Evolutionary conservation across 2,888 invertebrate genomes (phyloP).

Genomic region (Molanna angustata): DNA sequence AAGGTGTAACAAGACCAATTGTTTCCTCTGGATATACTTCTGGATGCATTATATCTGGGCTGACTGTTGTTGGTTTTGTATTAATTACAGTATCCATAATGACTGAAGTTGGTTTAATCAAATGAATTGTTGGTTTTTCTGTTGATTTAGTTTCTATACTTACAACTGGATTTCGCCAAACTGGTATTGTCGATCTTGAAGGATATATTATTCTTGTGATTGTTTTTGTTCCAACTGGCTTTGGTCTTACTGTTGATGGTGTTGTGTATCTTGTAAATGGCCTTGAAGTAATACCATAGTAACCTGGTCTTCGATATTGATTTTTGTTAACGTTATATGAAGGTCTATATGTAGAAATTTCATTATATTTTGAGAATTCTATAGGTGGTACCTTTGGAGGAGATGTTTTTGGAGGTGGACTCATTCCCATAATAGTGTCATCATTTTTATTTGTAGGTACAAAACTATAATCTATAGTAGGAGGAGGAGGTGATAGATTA

Average conservation of each 20-base stretch:
- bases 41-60: constrained; percentile 31
- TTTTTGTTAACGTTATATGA: constrained; percentile 44
- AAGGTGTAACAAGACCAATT: constrained; percentile 12
- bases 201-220: constrained; percentile 28
- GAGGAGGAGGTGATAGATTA: constrained; percentile 54
- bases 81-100: constrained; percentile 20
- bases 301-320: constrained; percentile 42
- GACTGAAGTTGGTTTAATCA: constrained; percentile 8
- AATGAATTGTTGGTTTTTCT: constrained; percentile 4
- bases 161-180: constrained; percentile 27
- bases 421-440: constrained; percentile 57
- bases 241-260: constrained; percentile 26
- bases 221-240: constrained; percentile 24
- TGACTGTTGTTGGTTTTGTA: constrained; percentile 26
- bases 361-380: constrained; percentile 36
- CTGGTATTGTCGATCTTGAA: constrained; percentile 26
- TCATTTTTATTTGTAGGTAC: constrained; percentile 46
- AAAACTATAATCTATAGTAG: constrained; percentile 47
- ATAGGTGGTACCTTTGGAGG: constrained; percentile 37
- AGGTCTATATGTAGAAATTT: constrained; percentile 49
- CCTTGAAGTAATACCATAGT: constrained; percentile 29
- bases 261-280: constrained; percentile 30
- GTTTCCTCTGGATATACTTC: constrained; percentile 31
- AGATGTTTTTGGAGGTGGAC: constrained; percentile 49
- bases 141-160: constrained; percentile 21